Percentiles rank a stretch among this genome's conserved stretches.
Evolutionary conservation across 1,140 invertebrate genomes (phyloP).

Genomic region (Ephestia elutella): DNA sequence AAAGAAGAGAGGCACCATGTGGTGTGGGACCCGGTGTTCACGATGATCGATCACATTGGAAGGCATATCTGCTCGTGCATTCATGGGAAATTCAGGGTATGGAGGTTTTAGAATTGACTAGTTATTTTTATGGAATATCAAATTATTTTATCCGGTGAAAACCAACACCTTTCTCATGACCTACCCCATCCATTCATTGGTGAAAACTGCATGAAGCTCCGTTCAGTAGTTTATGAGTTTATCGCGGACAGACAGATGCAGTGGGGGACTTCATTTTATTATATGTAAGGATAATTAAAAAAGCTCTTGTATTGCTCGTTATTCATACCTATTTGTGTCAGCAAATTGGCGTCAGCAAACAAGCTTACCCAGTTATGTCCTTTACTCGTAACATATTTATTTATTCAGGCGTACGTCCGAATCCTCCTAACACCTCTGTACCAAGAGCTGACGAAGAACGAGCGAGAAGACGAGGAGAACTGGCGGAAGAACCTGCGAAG

Average conservation of each 20-base stretch:
- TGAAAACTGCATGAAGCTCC: too few species aligned
- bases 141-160: neutral
- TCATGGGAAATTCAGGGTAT: constrained; percentile 80
- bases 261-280: too few species aligned
- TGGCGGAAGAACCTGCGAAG: constrained; percentile 78
- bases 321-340: too few species aligned
- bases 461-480: constrained; percentile 73
- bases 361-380: too few species aligned
- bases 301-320: too few species aligned
- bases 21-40: constrained; percentile 86
- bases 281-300: too few species aligned
- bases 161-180: too few species aligned
- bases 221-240: too few species aligned
- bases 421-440: constrained; percentile 79
- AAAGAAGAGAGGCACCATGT: constrained; percentile 81
- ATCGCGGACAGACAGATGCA: too few species aligned
- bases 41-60: constrained; percentile 85
- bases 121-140: neutral
- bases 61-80: constrained; percentile 79
- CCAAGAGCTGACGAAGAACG: constrained; percentile 75
- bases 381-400: neutral
- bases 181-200: too few species aligned
- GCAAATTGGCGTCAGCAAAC: too few species aligned
- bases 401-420: constrained; percentile 77
- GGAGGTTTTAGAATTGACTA: constrained; percentile 1